Percentiles rank a stretch among this genome's conserved stretches.
Evolutionary conservation across 2,888 invertebrate species (phyloP).

Genomic region (Myopa tessellatipennis): DNA sequence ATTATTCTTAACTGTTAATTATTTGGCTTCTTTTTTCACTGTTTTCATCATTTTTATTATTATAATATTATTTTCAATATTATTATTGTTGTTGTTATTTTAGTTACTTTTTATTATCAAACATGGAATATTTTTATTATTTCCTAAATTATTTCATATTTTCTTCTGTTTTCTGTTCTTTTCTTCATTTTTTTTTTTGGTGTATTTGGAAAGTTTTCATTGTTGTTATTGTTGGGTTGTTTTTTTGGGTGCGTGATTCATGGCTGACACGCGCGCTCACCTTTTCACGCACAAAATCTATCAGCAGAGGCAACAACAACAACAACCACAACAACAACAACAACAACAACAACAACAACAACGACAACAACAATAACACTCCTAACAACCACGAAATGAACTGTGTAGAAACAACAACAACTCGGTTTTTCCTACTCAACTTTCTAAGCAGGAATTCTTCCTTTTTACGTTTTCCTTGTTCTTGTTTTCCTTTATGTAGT

Average conservation of each 20-base stretch:
- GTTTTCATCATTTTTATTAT: too few relatives aligned
- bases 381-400: neutral
- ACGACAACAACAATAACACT: neutral
- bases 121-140: too few relatives aligned
- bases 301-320: neutral
- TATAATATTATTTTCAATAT: too few relatives aligned
- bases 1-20: too few relatives aligned
- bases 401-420: neutral
- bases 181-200: neutral
- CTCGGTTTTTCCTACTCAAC: neutral
- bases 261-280: conserved; percentile 25
- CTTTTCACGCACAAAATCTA: conserved; percentile 19
- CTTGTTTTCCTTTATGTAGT: conserved; percentile 14
- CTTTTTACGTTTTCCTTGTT: neutral
- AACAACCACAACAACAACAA: neutral
- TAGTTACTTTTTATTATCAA: too few relatives aligned
- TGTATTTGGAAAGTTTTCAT: neutral
- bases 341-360: neutral
- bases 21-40: too few relatives aligned
- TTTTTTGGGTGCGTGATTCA: conserved; percentile 30
- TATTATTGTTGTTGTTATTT: too few relatives aligned
- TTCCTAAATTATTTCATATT: neutral
- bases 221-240: conserved; percentile 15
- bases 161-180: neutral
- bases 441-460: neutral